A percentile compares a stretch with the other conserved stretches of the same genome.
These are phyloP conservation scores for Scaptodrosophila lebanonensis DNA, from an alignment of 1,140 invertebrate genomes.

Conservation along the genomic window DNA sequence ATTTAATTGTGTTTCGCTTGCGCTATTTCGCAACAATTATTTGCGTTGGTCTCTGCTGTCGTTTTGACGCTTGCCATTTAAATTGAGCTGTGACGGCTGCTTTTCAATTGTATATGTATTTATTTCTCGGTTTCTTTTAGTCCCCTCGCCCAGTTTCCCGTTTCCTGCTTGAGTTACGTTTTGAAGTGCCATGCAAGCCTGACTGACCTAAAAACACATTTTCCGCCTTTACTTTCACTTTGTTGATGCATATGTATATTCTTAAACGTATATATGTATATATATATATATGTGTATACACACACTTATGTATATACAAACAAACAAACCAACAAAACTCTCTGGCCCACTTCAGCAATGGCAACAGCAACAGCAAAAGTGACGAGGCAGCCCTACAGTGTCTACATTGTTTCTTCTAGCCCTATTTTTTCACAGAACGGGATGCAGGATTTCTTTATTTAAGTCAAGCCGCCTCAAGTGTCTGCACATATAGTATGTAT, in stretches of 20 bases:
- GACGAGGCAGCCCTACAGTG: constrained; percentile 24
- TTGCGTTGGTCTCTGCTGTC: constrained; percentile 39
- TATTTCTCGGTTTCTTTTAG: constrained; percentile 23
- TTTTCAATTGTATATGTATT: constrained; percentile 27
- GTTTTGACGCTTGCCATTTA: constrained; percentile 22
- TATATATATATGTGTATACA: constrained; percentile 44
- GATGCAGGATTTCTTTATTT: constrained; percentile 73
- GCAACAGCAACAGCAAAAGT: too few relatives aligned
- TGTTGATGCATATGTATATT: constrained; percentile 25
- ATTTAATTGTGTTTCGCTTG: constrained; percentile 65
- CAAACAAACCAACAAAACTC: constrained; percentile 2
- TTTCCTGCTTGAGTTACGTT: constrained; percentile 51
- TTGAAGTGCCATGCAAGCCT: constrained; percentile 51
- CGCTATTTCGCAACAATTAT: constrained; percentile 66
- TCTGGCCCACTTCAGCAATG: constrained; percentile 22
- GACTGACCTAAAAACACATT: constrained; percentile 75
- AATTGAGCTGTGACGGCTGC: constrained; percentile 17
- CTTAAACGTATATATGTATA: constrained; percentile 5
- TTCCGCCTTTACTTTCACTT: constrained; percentile 13
- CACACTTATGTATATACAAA: constrained; percentile 47
- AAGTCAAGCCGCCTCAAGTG: constrained; percentile 62
- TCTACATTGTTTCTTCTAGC: constrained; percentile 62
- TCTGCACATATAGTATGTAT: constrained; percentile 8
- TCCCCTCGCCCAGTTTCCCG: constrained; percentile 13
- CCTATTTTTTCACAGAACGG: constrained; percentile 49